phyloP scores from a whole-genome alignment of 2,888 invertebrate species.

The Eupithecia inturbata region DNA sequence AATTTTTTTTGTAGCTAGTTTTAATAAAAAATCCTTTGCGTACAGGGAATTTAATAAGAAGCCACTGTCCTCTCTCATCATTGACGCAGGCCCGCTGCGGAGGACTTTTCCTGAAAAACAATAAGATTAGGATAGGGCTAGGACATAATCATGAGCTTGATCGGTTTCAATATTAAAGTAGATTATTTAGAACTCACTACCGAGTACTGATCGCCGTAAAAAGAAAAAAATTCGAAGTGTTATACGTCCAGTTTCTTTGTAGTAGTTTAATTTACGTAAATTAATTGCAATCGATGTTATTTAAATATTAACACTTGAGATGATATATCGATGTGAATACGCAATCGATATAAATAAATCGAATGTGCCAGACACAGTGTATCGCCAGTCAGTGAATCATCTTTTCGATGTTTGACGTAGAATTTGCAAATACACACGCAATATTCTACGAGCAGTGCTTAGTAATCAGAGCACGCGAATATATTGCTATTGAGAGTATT shows the following conservation, averaged over 20 bases:
- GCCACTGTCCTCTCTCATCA: slow-evolving; percentile 29
- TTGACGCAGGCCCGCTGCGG: slow-evolving; percentile 20
- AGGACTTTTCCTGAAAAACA: slow-evolving; percentile 22
- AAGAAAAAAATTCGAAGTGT: background rate
- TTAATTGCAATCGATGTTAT: slow-evolving; percentile 68
- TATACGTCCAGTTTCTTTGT: slow-evolving; percentile 45
- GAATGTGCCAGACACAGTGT: slow-evolving; percentile 57
- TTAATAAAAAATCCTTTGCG: background rate
- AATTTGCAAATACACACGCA: slow-evolving; percentile 9
- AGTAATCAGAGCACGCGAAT: background rate
- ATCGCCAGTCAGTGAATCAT: slow-evolving; percentile 21
- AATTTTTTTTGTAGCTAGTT: slow-evolving; percentile 3
- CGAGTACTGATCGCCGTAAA: background rate
- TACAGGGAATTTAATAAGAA: slow-evolving; percentile 2
- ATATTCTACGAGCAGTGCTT: slow-evolving; percentile 9
- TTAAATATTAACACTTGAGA: slow-evolving; percentile 67
- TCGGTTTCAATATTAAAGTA: background rate
- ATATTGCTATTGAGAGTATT: background rate
- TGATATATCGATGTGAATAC: slow-evolving; percentile 55
- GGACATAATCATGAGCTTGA: background rate
- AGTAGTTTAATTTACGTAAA: slow-evolving; percentile 41
- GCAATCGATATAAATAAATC: slow-evolving; percentile 69
- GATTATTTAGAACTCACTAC: background rate
- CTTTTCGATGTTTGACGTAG: slow-evolving; percentile 5
- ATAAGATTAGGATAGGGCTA: slow-evolving; percentile 15